These are phyloP conservation scores for Dicycla oo DNA, from an alignment of 2,888 invertebrate genomes.

Conservation along the genomic window DNA sequence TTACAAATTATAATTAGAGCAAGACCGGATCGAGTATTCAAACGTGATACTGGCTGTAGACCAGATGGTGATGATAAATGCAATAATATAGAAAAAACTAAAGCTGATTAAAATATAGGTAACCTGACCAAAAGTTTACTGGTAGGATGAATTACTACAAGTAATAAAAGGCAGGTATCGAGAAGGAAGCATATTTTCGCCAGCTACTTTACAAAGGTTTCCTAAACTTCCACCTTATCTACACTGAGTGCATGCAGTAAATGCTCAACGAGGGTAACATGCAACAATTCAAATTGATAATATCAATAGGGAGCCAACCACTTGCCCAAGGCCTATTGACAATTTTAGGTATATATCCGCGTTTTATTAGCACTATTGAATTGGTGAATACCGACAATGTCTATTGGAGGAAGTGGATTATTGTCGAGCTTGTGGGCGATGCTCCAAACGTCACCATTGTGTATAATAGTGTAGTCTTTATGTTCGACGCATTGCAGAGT, in stretches of 20 bases:
- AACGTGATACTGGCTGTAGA: constrained; percentile 2
- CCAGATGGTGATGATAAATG: not conserved
- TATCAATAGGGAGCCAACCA: not conserved
- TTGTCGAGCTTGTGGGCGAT: constrained; percentile 24
- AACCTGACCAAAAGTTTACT: not conserved
- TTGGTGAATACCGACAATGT: constrained; percentile 1
- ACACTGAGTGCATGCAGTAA: not conserved
- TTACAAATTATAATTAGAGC: constrained; percentile 20
- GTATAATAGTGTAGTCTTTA: not conserved
- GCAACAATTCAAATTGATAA: not conserved
- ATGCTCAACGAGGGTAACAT: not conserved
- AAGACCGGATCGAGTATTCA: constrained; percentile 23
- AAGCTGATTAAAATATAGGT: not conserved
- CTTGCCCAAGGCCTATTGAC: no score
- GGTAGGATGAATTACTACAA: not conserved
- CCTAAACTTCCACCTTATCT: no score
- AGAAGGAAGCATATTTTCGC: not conserved
- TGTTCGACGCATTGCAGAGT: constrained; percentile 1
- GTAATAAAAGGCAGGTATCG: not conserved
- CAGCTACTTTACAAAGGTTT: not conserved
- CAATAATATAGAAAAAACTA: not conserved
- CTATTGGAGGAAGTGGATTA: constrained; percentile 19
- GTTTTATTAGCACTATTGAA: not conserved
- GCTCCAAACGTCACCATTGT: constrained; percentile 6
- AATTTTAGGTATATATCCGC: not conserved